Evolutionary conservation across 1,140 invertebrate genomes (phyloP).

Genomic region (Lepeophtheirus salmonis): DNA sequence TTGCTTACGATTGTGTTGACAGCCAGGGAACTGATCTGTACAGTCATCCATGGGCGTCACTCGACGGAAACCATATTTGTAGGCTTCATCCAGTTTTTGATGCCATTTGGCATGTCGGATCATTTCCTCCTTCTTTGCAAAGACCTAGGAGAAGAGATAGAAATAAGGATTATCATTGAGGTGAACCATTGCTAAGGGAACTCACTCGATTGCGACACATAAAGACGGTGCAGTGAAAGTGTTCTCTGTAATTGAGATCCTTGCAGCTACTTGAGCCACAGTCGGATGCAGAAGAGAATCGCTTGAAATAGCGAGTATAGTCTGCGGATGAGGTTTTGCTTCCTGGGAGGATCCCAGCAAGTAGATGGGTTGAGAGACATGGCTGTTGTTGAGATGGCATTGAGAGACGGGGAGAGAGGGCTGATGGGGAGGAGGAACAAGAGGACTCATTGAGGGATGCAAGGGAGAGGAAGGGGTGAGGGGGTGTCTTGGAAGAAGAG

Average conservation of each 20-base stretch:
- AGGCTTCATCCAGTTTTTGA: constrained; percentile 87
- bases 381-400: too few relatives aligned
- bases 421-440: too few relatives aligned
- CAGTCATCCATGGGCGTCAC: constrained; percentile 82
- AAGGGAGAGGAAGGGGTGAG: too few relatives aligned
- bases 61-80: constrained; percentile 89
- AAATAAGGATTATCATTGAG: too few relatives aligned
- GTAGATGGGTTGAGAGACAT: too few relatives aligned
- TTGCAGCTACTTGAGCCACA: constrained; percentile 59
- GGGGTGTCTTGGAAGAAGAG: too few relatives aligned
- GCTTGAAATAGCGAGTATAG: constrained; percentile 59
- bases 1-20: constrained; percentile 85
- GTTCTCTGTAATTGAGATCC: constrained; percentile 68
- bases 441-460: too few relatives aligned
- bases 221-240: constrained; percentile 66
- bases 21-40: constrained; percentile 46
- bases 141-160: constrained; percentile 41
- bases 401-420: too few relatives aligned
- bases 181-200: too few relatives aligned
- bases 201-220: too few relatives aligned
- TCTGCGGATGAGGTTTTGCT: constrained; percentile 32
- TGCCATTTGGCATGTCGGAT: constrained; percentile 98
- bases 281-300: constrained; percentile 49
- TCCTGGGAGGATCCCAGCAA: neutral
- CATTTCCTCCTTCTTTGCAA: constrained; percentile 96